Conservation (phyloP, 2,888 invertebrate species). For the Limnephilus marmoratus region DNA sequence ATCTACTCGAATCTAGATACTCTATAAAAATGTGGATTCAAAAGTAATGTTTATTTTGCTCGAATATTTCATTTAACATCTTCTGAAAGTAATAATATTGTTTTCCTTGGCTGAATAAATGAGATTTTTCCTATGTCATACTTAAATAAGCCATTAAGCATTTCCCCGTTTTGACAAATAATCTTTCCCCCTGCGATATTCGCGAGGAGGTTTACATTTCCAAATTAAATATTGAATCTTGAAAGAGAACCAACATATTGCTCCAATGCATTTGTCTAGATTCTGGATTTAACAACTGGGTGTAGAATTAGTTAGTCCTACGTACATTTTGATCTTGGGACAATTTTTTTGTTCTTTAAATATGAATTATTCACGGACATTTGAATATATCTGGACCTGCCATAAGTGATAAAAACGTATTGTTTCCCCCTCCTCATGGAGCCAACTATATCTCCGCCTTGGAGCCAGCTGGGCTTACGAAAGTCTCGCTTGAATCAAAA, state of each 20-base stretch:
- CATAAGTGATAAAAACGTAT: no score
- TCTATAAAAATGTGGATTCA: background rate
- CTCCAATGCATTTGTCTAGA: slow-evolving; percentile 41
- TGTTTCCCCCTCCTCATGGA: no score
- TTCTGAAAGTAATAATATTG: slow-evolving; percentile 33
- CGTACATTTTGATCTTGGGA: no score
- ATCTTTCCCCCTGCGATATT: slow-evolving; percentile 28
- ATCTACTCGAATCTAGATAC: no score
- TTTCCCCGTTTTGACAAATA: slow-evolving; percentile 49
- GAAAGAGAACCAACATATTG: slow-evolving; percentile 45
- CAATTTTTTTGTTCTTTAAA: no score
- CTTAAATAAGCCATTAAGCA: slow-evolving; percentile 47
- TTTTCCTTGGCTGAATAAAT: slow-evolving; percentile 28
- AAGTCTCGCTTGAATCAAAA: no score
- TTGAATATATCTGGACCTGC: no score
- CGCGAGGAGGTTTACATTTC: slow-evolving; percentile 35
- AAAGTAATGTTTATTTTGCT: slow-evolving; percentile 16
- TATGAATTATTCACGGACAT: no score
- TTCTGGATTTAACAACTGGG: background rate
- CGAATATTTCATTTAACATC: slow-evolving; percentile 31
- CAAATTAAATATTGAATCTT: slow-evolving; percentile 54
- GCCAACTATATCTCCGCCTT: no score
- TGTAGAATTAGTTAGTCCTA: background rate
- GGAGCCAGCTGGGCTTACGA: no score
- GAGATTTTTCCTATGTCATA: slow-evolving; percentile 44